Conservation (phyloP, 2,113 vertebrate genomes). For the Callospermophilus lateralis region DNA sequence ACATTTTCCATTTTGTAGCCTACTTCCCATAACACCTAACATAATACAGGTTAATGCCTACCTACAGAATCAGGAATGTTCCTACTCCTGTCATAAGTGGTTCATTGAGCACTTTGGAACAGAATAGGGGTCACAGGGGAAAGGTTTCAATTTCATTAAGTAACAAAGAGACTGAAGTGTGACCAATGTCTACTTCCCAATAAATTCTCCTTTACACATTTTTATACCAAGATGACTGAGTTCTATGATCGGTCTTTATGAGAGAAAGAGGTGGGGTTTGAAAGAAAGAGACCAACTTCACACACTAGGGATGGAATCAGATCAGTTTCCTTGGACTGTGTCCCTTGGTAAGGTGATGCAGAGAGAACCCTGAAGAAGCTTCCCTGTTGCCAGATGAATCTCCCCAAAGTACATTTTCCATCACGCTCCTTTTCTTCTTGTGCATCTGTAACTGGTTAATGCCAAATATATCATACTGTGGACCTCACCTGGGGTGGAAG, state of each 20-base stretch:
- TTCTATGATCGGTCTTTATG: background rate
- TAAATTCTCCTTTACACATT: background rate
- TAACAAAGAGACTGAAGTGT: slow-evolving; percentile 1
- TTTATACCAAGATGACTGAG: background rate
- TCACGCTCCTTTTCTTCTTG: background rate
- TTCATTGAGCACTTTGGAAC: background rate
- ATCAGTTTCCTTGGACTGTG: background rate
- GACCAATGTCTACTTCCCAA: background rate
- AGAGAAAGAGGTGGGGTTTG: background rate
- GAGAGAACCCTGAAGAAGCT: background rate
- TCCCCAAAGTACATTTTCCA: background rate
- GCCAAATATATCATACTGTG: background rate
- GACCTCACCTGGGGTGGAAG: background rate
- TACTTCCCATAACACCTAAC: background rate
- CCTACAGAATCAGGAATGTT: background rate
- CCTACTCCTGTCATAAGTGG: background rate
- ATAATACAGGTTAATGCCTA: background rate
- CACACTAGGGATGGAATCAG: background rate
- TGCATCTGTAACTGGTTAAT: background rate
- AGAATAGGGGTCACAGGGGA: background rate
- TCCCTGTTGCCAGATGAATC: background rate
- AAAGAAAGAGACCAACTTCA: background rate
- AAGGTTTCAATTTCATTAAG: background rate
- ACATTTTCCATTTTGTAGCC: background rate
- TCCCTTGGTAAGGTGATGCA: background rate